Base-by-base conservation (phyloP, 2,113 vertebrate species). In the Paracanthobrama guichenoti region DNA sequence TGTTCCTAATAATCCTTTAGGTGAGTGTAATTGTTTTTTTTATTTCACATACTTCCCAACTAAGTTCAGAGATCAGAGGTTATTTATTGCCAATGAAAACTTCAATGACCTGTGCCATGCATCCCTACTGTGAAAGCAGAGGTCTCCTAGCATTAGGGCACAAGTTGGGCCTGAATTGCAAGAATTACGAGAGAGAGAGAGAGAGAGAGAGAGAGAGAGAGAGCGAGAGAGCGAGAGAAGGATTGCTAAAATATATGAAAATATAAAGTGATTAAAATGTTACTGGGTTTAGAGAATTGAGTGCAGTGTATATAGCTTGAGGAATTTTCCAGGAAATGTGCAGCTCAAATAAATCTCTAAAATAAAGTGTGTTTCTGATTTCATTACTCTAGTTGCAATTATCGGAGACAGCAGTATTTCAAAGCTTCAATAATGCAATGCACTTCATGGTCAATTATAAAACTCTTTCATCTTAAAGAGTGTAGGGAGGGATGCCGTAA, bases 391-490 rank as follows among this genome's bases (percentile, higher is more conserved):
- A 13, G 42, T 6, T 72, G 20, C 20, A 72, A 24, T 72, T 46
- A 46, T 72, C 4, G 31, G 73, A 22, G 73, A 53, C 24, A 20
- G 46, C 46, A 53, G 26, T 75, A 53, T 75, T 75, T 75, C 73
- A 53, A 75, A 72, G 42, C 42, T 72, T 72, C 22, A 46, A 46
- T 46, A 72, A 72, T 72, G 42, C 42, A 72, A 75, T 31, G 46
- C 26, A 75, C 50, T 75, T 75, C 46, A 75, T 53, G 73, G 46
- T 75, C 50, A 75, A 53, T 75, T 75, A 28, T 75, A 53, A 75
- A 53, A 75, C 7, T 10, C 73, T 75, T 75, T 75, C 73, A 53
- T 75, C 73, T 75, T 75, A 28, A 26, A 48, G 22, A 16, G 44
- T 73, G 42, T 26, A 73, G 42, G 42, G 42, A 48, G 50, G 35